Evolutionary conservation across 1,140 invertebrate species (phyloP).

Genomic region (Heliconius congener): DNA sequence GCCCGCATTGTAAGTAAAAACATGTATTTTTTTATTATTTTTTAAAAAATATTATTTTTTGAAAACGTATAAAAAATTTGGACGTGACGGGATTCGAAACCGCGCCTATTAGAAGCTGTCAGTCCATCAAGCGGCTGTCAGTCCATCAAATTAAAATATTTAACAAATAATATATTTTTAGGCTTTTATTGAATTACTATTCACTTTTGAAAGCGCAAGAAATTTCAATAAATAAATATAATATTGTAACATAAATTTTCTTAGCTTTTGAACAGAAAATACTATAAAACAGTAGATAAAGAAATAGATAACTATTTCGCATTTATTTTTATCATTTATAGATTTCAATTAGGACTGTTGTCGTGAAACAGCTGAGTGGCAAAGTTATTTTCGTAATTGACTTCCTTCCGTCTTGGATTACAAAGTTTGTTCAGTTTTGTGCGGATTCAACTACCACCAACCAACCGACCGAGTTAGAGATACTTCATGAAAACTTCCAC

Average conservation of each 20-base stretch:
- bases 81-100: too few relatives aligned
- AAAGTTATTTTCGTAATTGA: conserved; percentile 8
- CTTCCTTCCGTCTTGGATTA: not conserved
- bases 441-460: not conserved
- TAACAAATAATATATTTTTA: too few relatives aligned
- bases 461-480: too few relatives aligned
- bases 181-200: too few relatives aligned
- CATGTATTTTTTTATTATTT: not conserved
- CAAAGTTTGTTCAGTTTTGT: conserved; percentile 15
- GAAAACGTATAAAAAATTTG: too few relatives aligned
- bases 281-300: not conserved
- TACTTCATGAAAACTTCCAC: not conserved
- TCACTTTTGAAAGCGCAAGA: too few relatives aligned
- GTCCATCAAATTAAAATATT: too few relatives aligned
- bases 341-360: conserved; percentile 7
- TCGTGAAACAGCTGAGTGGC: conserved; percentile 1
- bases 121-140: too few relatives aligned
- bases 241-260: not conserved
- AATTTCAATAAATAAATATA: too few relatives aligned
- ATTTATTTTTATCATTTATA: not conserved
- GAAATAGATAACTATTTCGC: not conserved
- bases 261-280: not conserved
- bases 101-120: too few relatives aligned
- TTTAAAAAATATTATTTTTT: too few relatives aligned
- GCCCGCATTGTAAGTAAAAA: conserved; percentile 67